Conservation (phyloP, 2,113 vertebrate species). For the Hydrolagus affinis region DNA sequence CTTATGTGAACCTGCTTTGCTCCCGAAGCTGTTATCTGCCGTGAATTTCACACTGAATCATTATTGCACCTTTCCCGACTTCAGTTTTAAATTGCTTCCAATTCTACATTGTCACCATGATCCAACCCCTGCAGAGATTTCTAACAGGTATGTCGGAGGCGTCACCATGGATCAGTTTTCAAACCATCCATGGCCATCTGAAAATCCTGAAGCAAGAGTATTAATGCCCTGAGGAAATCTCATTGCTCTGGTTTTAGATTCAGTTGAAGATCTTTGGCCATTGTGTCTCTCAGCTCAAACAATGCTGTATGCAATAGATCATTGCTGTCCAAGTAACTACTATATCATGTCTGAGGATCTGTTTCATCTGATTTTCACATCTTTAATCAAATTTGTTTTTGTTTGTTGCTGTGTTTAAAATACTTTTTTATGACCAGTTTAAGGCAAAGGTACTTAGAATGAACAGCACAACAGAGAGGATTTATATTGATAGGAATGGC, state of each 20-base stretch:
- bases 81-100: slow-evolving; percentile 20
- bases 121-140: background rate
- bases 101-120: background rate
- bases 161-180: background rate
- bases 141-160: background rate
- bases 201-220: background rate
- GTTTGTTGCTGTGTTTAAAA: background rate
- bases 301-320: background rate
- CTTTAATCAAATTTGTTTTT: slow-evolving; percentile 16
- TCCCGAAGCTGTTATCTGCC: background rate
- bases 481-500: background rate
- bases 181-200: background rate
- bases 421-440: background rate
- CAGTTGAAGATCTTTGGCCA: background rate
- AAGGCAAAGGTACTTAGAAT: background rate
- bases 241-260: background rate
- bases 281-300: background rate
- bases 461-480: background rate
- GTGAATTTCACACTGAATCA: background rate
- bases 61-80: background rate
- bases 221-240: background rate
- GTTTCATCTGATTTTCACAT: slow-evolving; percentile 19
- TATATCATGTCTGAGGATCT: background rate
- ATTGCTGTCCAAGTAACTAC: background rate
- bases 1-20: background rate